A percentile compares a stretch with the other conserved stretches of the same genome.
Evolutionary conservation across 2,797 vertebrate genomes (phyloP).

Genomic region (Sebastes minor): DNA sequence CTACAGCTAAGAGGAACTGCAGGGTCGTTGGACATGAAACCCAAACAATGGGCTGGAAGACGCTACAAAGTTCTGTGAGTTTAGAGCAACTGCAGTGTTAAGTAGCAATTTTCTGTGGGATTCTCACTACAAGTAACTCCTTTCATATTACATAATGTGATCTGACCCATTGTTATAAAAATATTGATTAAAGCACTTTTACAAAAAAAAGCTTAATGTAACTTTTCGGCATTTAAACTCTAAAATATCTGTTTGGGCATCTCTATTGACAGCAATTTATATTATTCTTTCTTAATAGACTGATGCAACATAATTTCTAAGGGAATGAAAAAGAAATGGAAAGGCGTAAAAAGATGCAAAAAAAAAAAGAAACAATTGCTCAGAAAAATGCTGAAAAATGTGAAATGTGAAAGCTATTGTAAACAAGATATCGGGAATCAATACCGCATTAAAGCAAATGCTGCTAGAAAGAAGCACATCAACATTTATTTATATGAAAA

Average conservation of each 20-base stretch:
- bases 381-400: background rate
- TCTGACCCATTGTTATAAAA: background rate
- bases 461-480: background rate
- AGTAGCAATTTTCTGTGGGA: background rate
- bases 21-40: background rate
- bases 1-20: too few species aligned
- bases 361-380: background rate
- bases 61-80: background rate
- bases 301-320: background rate
- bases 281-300: background rate
- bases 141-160: background rate
- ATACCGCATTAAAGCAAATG: background rate
- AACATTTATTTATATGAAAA: background rate
- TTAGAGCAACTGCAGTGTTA: fast-evolving
- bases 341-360: background rate
- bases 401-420: background rate
- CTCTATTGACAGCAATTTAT: too few species aligned
- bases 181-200: background rate
- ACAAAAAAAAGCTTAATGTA: background rate
- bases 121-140: background rate
- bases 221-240: background rate
- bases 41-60: background rate
- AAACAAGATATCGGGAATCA: background rate
- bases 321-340: background rate
- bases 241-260: background rate